A percentile compares a stretch with the other conserved stretches of the same genome.
These are phyloP conservation scores for Pollimyrus isidori DNA, from an alignment of 2,113 vertebrate species.

Conservation along the genomic window DNA sequence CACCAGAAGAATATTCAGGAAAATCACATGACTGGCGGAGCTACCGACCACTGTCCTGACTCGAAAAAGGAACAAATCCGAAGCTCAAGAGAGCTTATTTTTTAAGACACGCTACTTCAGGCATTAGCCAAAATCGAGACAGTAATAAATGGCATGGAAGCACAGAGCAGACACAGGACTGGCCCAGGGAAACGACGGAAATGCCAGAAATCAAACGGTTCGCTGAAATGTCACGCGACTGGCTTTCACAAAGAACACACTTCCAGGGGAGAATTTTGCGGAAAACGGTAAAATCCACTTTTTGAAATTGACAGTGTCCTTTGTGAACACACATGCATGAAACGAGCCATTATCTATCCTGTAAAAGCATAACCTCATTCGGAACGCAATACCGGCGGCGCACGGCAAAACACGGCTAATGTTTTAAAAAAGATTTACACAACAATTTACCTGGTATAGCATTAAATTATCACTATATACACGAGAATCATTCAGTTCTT, in stretches of 20 bases:
- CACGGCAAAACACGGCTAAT: neutral
- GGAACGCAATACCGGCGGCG: neutral
- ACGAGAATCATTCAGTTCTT: neutral
- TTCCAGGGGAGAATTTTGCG: neutral
- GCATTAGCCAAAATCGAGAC: neutral
- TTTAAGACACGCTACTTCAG: neutral
- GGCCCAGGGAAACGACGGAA: neutral
- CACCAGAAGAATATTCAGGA: neutral
- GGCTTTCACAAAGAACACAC: neutral
- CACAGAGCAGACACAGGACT: neutral
- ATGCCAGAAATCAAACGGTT: neutral
- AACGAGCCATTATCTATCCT: neutral
- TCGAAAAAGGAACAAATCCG: neutral
- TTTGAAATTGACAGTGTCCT: neutral
- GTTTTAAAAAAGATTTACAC: neutral
- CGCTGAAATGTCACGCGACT: neutral
- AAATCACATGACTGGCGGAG: neutral
- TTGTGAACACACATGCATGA: neutral
- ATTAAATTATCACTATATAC: neutral
- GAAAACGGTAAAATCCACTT: neutral
- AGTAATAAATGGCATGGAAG: neutral
- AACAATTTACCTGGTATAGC: neutral
- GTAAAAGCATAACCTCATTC: neutral
- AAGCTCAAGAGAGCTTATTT: neutral
- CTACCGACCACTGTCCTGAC: neutral